Evolutionary conservation across 2,888 invertebrate species (phyloP).

Genomic region (Volucella inflata): DNA sequence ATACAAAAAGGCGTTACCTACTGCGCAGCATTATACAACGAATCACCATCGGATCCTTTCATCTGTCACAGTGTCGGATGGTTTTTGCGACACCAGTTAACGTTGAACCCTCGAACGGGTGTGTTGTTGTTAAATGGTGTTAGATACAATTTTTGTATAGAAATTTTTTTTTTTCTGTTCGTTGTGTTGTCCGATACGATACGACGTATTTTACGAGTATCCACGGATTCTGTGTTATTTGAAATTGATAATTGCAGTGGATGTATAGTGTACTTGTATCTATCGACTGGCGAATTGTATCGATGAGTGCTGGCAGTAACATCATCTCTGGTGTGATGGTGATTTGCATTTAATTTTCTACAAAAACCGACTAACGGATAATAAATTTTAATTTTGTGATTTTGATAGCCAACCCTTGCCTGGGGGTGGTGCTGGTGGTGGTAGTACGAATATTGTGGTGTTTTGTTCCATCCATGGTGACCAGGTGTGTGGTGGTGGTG

Average conservation of each 20-base stretch:
- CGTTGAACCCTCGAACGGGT: constrained; percentile 74
- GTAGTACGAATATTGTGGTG: constrained; percentile 36
- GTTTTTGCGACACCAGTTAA: constrained; percentile 74
- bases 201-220: neutral
- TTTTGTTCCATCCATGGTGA: constrained; percentile 60
- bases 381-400: constrained; percentile 66
- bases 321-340: constrained; percentile 29
- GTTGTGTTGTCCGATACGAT: constrained; percentile 29
- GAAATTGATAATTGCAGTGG: constrained; percentile 47
- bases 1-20: constrained; percentile 55
- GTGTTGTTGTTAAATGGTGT: constrained; percentile 57
- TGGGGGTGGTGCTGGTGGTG: constrained; percentile 52
- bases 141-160: constrained; percentile 58
- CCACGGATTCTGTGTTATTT: constrained; percentile 32
- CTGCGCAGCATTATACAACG: constrained; percentile 69
- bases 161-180: constrained; percentile 34
- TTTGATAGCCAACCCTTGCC: constrained; percentile 78
- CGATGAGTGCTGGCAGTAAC: constrained; percentile 9
- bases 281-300: constrained; percentile 23
- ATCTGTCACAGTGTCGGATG: constrained; percentile 54
- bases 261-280: no score
- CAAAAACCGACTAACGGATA: constrained; percentile 51
- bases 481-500: constrained; percentile 29
- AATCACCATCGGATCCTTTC: constrained; percentile 68
- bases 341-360: constrained; percentile 72